Evolutionary conservation across 2,888 invertebrate genomes (phyloP), one percentile per base, ranked within the genome.

Genomic region (Sepioteuthis lessoniana): DNA sequence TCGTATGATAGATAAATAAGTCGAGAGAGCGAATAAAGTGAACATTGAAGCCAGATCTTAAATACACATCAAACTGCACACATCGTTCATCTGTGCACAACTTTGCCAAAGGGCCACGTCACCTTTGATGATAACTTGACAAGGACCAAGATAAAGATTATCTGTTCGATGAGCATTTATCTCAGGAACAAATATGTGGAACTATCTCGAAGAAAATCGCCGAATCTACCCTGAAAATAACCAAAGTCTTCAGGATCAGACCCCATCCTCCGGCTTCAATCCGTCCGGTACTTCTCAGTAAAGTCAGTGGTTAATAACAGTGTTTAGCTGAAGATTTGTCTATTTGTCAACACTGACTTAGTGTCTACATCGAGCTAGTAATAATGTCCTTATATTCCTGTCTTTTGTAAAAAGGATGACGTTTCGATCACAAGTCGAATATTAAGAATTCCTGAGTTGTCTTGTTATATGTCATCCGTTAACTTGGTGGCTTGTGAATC

Each of bases 331-430:
- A 35, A 76, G 76, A 76, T 76, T 76, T 76, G 76, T 76, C n/a
- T 76, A n/a, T 76, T 76, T 76, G 76, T 76, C 76, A 76, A 76
- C 76, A 76, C 2, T 76, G 76, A n/a, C 76, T 76, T 76, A 76
- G n/a, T 35, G 76, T 76, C 76, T 76, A 35, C n/a, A 76, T 76
- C 76, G 76, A n/a, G 35, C 76, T n/a, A 35, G 76, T n/a, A 76
- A 76, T 76, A 76, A 76, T 76, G n/a, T 76, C n/a, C 76, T 76
- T 76, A 35, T 76, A 76, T 76, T n/a, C n/a, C 76, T n/a, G n/a
- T n/a, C 76, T n/a, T 76, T n/a, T 8, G 16, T 76, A n/a, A 76
- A 76, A 76, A 76, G 76, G n/a, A n/a, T 76, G 76, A 13, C 76
- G 76, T 76, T 76, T 35, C n/a, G 76, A 76, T 35, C 76, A 76